Conservation (phyloP, 2,113 vertebrate genomes). For the Gobiocypris rarus region DNA sequence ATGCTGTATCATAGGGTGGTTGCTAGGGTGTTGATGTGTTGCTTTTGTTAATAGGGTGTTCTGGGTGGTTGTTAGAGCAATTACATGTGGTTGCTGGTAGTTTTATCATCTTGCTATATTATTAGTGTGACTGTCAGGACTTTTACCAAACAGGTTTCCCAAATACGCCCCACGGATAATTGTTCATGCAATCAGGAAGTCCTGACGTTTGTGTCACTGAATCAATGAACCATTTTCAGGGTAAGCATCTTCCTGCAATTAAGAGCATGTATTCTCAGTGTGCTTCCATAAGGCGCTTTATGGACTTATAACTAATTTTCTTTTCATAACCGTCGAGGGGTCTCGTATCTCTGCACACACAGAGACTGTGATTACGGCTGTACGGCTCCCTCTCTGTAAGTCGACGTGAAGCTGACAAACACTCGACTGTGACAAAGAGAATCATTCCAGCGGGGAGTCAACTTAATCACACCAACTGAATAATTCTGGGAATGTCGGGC, state of each 20-base stretch:
- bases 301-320: not conserved
- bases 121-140: not conserved
- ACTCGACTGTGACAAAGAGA: conserved; percentile 65
- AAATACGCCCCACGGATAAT: not conserved
- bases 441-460: conserved; percentile 65
- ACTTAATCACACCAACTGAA: conserved; percentile 76
- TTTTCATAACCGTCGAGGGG: not conserved
- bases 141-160: not conserved
- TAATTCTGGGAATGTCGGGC: conserved; percentile 56
- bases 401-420: conserved; percentile 63
- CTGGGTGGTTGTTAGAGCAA: not conserved
- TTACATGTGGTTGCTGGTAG: no score
- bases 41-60: not conserved
- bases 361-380: conserved; percentile 44
- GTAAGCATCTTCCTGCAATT: not conserved
- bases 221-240: not conserved
- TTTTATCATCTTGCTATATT: not conserved
- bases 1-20: not conserved
- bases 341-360: conserved; percentile 35
- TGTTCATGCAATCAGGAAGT: not conserved
- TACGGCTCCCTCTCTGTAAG: conserved; percentile 62
- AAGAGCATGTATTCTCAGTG: not conserved
- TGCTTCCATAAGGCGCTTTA: not conserved
- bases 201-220: not conserved
- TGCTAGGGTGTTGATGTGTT: not conserved